phyloP scores from a whole-genome alignment of 2,888 invertebrate species.

The Drosophila melanosoma region DNA sequence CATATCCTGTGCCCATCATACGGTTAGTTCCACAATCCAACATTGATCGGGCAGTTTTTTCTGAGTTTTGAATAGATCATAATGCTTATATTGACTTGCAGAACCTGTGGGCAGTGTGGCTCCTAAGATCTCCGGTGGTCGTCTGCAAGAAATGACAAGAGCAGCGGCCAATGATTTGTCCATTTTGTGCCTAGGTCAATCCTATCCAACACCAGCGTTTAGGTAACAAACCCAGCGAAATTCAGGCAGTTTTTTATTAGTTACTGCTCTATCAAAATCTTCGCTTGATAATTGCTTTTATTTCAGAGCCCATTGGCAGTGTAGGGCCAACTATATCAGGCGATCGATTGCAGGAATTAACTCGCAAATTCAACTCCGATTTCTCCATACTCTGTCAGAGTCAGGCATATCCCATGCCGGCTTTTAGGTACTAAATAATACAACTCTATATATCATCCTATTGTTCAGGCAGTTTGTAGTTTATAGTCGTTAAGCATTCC shows the following conservation, averaged over 20 bases:
- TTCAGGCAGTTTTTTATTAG: slow-evolving; percentile 48
- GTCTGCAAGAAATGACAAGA: slow-evolving; percentile 86
- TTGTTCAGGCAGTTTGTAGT: slow-evolving; percentile 51
- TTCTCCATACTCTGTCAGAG: slow-evolving; percentile 90
- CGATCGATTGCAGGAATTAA: slow-evolving; percentile 86
- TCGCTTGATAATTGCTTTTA: background rate
- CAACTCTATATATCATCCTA: rapidly evolving
- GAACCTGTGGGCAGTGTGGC: slow-evolving; percentile 86
- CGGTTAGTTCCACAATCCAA: slow-evolving; percentile 86
- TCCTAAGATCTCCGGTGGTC: slow-evolving; percentile 85
- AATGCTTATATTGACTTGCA: slow-evolving; percentile 53
- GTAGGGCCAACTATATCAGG: slow-evolving; percentile 88
- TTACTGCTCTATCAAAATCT: no score
- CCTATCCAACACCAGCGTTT: slow-evolving; percentile 86
- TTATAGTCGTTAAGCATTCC: background rate
- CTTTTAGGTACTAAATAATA: slow-evolving; percentile 88
- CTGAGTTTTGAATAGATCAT: background rate
- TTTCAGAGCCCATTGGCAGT: slow-evolving; percentile 89
- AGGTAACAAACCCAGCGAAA: slow-evolving; percentile 84
- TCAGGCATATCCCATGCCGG: slow-evolving; percentile 91
- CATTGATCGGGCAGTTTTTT: slow-evolving; percentile 58
- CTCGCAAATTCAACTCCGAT: slow-evolving; percentile 84
- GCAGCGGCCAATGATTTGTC: slow-evolving; percentile 67
- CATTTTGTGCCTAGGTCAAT: slow-evolving; percentile 87
- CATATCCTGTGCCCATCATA: slow-evolving; percentile 89